Base-by-base conservation (phyloP, 2,888 invertebrate genomes). In the Cenopis cana region DNA sequence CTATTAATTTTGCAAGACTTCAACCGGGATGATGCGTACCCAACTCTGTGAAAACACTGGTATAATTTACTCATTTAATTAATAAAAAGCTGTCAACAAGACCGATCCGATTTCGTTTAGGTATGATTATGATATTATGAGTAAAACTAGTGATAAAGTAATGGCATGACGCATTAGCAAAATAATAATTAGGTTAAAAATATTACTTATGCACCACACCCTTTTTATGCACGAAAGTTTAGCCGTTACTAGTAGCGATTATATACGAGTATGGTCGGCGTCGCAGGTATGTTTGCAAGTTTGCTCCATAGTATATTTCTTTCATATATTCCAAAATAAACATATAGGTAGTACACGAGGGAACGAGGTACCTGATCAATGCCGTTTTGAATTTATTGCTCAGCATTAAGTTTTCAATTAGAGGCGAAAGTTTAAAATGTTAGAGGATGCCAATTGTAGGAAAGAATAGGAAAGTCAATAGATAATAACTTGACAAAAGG, bases 121-220 rank as follows among this genome's bases (percentile, higher is more conserved):
- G 41, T 46, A 6, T 1, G n/a, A 18, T 18, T 20, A 14, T 20
- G 24, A 50, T 18, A 12, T 18, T 52, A n/a, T 52, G 12, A 9
- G 14, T 14, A 55, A 55, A 29, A 24, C 2, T 29, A 12, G 8
- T 24, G 14, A 29, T n/a, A 24, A 20, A 52, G 18, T 55, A 14
- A 24, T 56, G n/a, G 33, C 17, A 14, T 59, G 41, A 24, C 59
- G 18, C 59, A 38, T 59, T 41, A 41, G 11, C 9, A 24, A 57
- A 67, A 77, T 73, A 72, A 69, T 77, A 77, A 78, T 76, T 77
- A 76, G 78, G 77, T 75, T 75, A 76, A 73, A 75, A 70, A 73
- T 33, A 46, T 59, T 18, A 56, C 11, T 11, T 61, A 64, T 57
- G 69, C 69, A 69, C 76, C 76, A 67, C 76, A 66, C 77, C 76